Conservation (phyloP, 2,888 invertebrate species). For the Thera obeliscata region DNA sequence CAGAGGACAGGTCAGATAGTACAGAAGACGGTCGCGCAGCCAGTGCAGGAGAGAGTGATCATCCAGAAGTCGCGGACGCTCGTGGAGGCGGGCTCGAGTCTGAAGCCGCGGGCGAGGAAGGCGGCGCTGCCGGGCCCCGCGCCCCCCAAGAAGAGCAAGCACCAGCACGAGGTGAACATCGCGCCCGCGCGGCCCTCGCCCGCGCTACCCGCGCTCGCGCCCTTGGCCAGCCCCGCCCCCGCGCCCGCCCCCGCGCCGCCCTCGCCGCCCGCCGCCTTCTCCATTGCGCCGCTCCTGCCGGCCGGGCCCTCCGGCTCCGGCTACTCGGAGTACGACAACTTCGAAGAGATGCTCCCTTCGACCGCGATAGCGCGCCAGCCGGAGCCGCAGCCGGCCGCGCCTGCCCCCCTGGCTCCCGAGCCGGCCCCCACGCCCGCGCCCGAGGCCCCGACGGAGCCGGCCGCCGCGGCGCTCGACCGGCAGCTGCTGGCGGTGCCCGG, state of each 20-base stretch:
- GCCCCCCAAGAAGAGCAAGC: conserved; percentile 67
- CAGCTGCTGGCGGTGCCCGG: conserved; percentile 90
- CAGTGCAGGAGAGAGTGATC: conserved; percentile 62
- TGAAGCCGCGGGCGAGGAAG: conserved; percentile 64
- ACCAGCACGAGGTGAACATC: conserved; percentile 64
- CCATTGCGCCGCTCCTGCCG: conserved; percentile 43
- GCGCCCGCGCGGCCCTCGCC: conserved; percentile 32
- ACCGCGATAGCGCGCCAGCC: conserved; percentile 72
- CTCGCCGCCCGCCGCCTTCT: conserved; percentile 33
- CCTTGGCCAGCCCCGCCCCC: conserved; percentile 47
- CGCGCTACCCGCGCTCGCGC: conserved; percentile 48
- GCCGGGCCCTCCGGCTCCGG: conserved; percentile 52
- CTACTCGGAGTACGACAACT: conserved; percentile 70
- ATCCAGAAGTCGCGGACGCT: conserved; percentile 66
- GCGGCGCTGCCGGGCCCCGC: conserved; percentile 56
- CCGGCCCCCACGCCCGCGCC: conserved; percentile 49
- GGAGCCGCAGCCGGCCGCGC: conserved; percentile 49
- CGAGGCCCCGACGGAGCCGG: conserved; percentile 46
- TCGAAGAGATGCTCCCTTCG: conserved; percentile 77
- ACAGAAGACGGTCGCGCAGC: conserved; percentile 58
- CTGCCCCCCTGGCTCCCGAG: conserved; percentile 46
- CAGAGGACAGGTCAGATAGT: conserved; percentile 79
- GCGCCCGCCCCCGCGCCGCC: conserved; percentile 19
- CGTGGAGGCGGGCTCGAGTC: conserved; percentile 49
- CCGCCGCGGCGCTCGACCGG: conserved; percentile 75